These are phyloP conservation scores for Candidula unifasciata DNA, from an alignment of 2,888 invertebrate species.

Conservation along the genomic window DNA sequence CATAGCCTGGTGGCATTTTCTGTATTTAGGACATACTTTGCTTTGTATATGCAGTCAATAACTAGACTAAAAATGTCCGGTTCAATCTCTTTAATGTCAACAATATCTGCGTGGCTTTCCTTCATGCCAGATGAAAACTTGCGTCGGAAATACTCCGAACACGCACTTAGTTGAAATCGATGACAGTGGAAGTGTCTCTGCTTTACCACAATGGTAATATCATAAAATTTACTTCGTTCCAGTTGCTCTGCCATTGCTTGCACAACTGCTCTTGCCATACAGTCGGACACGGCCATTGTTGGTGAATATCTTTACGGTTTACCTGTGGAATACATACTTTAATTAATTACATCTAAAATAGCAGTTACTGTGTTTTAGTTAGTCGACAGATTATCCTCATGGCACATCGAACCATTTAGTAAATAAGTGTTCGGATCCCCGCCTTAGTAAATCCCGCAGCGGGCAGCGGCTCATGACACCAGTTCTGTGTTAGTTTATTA, in stretches of 20 bases:
- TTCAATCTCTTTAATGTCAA: not conserved
- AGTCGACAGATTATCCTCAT: too few species aligned
- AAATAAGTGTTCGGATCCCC: too few species aligned
- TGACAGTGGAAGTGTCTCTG: slow-evolving; percentile 16
- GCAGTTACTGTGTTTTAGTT: too few species aligned
- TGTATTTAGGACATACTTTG: slow-evolving; percentile 1
- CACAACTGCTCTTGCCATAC: not conserved
- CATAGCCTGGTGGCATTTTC: slow-evolving; percentile 7
- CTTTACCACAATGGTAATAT: slow-evolving; percentile 9
- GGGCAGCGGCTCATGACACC: too few species aligned
- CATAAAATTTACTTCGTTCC: slow-evolving; percentile 1
- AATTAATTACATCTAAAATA: too few species aligned
- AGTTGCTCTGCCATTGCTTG: slow-evolving; percentile 2
- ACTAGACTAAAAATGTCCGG: slow-evolving; percentile 9
- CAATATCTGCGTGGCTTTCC: not conserved
- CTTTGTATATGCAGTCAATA: slow-evolving; percentile 36
- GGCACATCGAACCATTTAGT: too few species aligned
- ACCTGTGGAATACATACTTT: too few species aligned
- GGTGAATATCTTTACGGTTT: too few species aligned
- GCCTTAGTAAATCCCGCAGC: too few species aligned
- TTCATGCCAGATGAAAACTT: slow-evolving; percentile 1
- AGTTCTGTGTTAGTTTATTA: too few species aligned
- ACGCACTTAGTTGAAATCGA: slow-evolving; percentile 30
- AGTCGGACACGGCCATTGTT: slow-evolving; percentile 4
- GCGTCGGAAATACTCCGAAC: slow-evolving; percentile 25